phyloP scores from a whole-genome alignment of 92 coral and sea anemone species.

The Porites evermanni region DNA sequence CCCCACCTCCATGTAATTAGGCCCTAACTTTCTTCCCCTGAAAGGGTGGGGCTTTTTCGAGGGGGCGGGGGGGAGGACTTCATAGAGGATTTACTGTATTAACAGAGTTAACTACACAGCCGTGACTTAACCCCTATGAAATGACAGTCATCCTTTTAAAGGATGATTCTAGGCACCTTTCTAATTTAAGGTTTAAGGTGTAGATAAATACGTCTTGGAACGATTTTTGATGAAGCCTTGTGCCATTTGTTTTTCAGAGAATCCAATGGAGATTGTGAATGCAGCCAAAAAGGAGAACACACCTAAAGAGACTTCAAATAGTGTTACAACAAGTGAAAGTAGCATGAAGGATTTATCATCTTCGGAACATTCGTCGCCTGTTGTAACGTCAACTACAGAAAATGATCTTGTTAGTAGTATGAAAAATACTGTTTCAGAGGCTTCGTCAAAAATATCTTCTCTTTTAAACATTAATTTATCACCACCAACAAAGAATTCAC shows the following conservation, averaged over 20 bases:
- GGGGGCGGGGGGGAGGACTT: too few relatives aligned
- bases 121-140: too few relatives aligned
- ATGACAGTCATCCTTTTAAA: too few relatives aligned
- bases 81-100: too few relatives aligned
- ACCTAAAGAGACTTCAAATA: background rate
- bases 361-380: constrained; percentile 2
- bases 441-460: constrained; percentile 41
- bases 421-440: constrained; percentile 31
- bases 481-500: background rate
- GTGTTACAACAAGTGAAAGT: background rate
- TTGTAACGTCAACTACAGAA: constrained; percentile 6
- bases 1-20: too few relatives aligned
- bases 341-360: background rate
- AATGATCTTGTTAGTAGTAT: constrained; percentile 44
- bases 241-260: constrained; percentile 26
- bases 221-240: background rate
- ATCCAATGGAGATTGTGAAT: constrained; percentile 18
- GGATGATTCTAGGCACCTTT: too few relatives aligned
- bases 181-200: background rate
- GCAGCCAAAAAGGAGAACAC: constrained; percentile 1
- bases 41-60: too few relatives aligned
- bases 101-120: too few relatives aligned
- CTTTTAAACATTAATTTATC: constrained; percentile 15
- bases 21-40: too few relatives aligned
- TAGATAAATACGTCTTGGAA: too few relatives aligned